Conservation (phyloP, 2,797 vertebrate species). For the Lepus townsendii region DNA sequence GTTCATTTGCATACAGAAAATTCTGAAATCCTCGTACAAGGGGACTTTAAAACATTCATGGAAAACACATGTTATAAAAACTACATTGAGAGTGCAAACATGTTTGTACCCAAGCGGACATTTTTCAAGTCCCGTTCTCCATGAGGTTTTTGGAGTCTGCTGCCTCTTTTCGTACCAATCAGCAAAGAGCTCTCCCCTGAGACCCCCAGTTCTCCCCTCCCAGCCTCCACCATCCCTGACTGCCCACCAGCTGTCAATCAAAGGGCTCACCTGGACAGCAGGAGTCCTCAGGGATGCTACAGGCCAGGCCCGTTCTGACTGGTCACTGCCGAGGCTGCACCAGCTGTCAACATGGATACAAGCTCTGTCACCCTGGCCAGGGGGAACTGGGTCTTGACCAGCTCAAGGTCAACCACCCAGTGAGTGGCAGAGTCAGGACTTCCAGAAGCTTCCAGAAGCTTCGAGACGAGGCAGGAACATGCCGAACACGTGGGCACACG, state of each 20-base stretch:
- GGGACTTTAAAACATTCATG: too few relatives aligned
- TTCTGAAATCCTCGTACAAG: too few relatives aligned
- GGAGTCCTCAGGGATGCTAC: neutral
- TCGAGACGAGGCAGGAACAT: accelerated
- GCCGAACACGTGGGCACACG: neutral
- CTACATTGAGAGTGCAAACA: too few relatives aligned
- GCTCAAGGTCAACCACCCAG: neutral
- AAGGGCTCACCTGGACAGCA: neutral
- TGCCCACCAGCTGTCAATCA: neutral
- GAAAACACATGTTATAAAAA: too few relatives aligned
- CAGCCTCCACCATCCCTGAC: neutral
- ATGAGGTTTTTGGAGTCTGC: too few relatives aligned
- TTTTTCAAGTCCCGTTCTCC: too few relatives aligned
- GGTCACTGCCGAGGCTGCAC: neutral
- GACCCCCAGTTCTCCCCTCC: too few relatives aligned
- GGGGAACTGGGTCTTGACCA: neutral
- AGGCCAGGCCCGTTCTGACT: neutral
- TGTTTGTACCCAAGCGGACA: too few relatives aligned
- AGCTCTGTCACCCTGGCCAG: neutral
- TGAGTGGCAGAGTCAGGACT: neutral
- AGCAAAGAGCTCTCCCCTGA: neutral
- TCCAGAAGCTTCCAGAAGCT: neutral
- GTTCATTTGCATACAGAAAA: too few relatives aligned
- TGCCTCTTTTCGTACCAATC: neutral
- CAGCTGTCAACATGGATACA: too few relatives aligned